These are phyloP conservation scores for Iguana delicatissima DNA, from an alignment of 2,797 vertebrate species.

Conservation along the genomic window DNA sequence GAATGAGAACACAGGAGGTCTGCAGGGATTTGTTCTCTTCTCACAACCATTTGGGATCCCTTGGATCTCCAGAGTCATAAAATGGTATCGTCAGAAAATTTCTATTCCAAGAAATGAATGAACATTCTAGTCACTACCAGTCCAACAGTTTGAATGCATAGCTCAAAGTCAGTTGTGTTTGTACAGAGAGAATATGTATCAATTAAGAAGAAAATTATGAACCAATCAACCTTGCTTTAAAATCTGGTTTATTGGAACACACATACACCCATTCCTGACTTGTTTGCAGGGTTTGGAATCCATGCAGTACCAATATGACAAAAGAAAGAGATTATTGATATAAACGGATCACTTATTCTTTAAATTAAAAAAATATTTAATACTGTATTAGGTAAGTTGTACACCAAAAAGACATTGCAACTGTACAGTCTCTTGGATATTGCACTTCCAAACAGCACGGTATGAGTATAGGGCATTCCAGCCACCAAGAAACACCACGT, in stretches of 20 bases:
- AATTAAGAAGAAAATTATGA: constrained; percentile 59
- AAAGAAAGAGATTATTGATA: constrained; percentile 69
- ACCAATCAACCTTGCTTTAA: constrained; percentile 72
- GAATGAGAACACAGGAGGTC: too few relatives aligned
- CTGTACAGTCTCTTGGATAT: constrained; percentile 77
- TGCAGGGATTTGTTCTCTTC: neutral
- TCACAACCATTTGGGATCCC: neutral
- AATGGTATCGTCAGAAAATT: too few relatives aligned
- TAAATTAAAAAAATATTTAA: constrained; percentile 77
- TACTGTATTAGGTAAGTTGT: constrained; percentile 70
- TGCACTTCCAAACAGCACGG: constrained; percentile 79
- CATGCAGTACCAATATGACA: constrained; percentile 76
- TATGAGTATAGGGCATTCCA: constrained; percentile 77
- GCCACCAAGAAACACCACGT: constrained; percentile 78
- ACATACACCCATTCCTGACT: constrained; percentile 75
- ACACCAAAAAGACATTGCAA: constrained; percentile 71
- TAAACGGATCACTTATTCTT: constrained; percentile 76
- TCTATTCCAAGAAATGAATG: neutral
- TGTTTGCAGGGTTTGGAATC: constrained; percentile 72
- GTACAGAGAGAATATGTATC: constrained; percentile 66
- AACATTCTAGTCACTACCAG: neutral
- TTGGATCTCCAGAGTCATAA: neutral
- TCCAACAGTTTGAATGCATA: too few relatives aligned
- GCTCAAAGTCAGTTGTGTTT: neutral
- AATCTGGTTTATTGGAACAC: constrained; percentile 82